These are phyloP conservation scores for Epizoanthus fatuus DNA, from an alignment of 92 coral and sea anemone species.

Conservation along the genomic window DNA sequence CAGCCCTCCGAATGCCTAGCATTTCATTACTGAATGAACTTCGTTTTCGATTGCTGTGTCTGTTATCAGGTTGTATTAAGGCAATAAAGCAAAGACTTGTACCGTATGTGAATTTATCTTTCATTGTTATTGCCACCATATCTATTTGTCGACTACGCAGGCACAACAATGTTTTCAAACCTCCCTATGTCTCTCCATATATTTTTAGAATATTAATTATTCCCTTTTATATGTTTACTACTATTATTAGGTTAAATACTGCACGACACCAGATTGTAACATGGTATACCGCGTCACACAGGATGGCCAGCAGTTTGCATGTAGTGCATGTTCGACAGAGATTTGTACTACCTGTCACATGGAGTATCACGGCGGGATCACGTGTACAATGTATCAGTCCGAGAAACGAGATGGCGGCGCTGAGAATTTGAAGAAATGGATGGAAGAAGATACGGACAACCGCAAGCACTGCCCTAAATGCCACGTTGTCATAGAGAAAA, in stretches of 20 bases:
- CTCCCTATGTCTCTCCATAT: no score
- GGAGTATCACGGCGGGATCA: constrained; percentile 78
- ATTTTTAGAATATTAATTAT: no score
- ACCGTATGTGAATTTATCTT: no score
- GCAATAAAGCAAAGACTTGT: no score
- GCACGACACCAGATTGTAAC: constrained; percentile 92
- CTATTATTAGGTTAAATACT: constrained; percentile 56
- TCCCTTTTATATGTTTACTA: no score
- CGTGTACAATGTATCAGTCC: constrained; percentile 83
- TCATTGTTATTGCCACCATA: no score
- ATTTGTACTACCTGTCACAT: constrained; percentile 87
- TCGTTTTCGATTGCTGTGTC: no score
- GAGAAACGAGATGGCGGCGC: constrained; percentile 66
- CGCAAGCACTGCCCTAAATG: constrained; percentile 89
- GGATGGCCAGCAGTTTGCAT: constrained; percentile 73
- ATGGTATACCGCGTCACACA: constrained; percentile 87
- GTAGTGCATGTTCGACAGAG: constrained; percentile 74
- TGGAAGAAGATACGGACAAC: constrained; percentile 58
- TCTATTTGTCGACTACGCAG: no score
- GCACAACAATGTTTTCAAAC: no score
- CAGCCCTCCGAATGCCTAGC: no score
- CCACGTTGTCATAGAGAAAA: constrained; percentile 76
- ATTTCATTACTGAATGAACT: no score
- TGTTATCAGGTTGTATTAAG: no score
- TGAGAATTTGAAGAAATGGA: constrained; percentile 65